Evolutionary conservation across 2,888 invertebrate genomes (phyloP), one percentile per base, ranked within the genome.

Genomic region (Euplexia lucipara): DNA sequence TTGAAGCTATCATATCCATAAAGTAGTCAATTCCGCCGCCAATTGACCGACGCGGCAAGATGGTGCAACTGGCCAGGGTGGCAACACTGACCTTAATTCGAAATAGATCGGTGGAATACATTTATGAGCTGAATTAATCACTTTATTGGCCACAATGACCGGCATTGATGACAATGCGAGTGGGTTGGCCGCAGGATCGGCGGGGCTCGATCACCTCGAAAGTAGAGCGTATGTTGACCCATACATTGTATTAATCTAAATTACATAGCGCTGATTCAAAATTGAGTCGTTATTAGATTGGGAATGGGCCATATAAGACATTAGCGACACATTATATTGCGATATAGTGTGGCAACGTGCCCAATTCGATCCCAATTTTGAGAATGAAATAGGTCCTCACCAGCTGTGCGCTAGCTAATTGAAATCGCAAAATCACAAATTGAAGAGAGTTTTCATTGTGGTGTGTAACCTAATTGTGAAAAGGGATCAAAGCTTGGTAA

Each of bases 61-160:
- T 88, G 88, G 86, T 85, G 88, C 88, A 88, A 86, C 79, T 72
- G 67, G 68, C 79, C 74, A 73, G 85, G 84, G 86, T 84, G 78
- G 71, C 80, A 86, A 72, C 83, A 82, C 82, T 86, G 93, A 88
- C 93, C 93, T 86, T 92, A 92, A 93, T 94, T 93, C 86, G 81
- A 84, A 92, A 91, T 91, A 90, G 92, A 91, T 92, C 89, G 88
- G 87, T 86, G 86, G 88, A 86, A 89, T 88, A 90, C 88, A 91
- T 89, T 88, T 90, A 90, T 88, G 87, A 86, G 85, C 87, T 86
- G 87, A 92, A 92, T 92, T 93, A 93, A 93, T 93, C 92, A 93
- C 91, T 93, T 90, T 90, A 93, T 92, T 92, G 91, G 88, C 88
- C 88, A 88, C 92, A 91, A 91, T 90, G 88, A 86, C 83, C 84